phyloP scores from a whole-genome alignment of 2,888 invertebrate genomes.

The Aquatica leii region DNA sequence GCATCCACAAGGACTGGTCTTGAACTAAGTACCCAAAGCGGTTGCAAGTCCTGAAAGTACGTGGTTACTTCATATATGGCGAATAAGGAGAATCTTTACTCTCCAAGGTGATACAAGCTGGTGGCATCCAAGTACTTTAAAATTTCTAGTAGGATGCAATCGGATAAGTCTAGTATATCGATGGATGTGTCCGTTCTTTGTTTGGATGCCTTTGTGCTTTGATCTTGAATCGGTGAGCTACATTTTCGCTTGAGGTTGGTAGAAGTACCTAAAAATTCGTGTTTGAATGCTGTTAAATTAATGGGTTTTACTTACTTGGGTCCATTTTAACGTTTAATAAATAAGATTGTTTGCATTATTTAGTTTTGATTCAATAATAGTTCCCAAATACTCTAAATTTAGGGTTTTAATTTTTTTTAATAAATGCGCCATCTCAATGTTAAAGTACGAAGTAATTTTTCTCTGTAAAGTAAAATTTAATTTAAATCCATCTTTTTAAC shows the following conservation, averaged over 20 bases:
- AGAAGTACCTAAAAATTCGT: conserved; percentile 4
- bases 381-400: too few species aligned
- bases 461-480: too few species aligned
- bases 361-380: too few species aligned
- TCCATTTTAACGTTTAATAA: background rate
- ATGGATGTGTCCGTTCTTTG: background rate
- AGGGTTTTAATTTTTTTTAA: too few species aligned
- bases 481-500: too few species aligned
- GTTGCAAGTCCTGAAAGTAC: conserved; percentile 46
- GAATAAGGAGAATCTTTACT: conserved; percentile 40
- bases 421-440: too few species aligned
- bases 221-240: background rate
- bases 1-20: conserved; percentile 51
- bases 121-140: conserved; percentile 52
- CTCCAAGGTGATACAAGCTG: conserved; percentile 51
- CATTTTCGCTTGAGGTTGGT: conserved; percentile 15
- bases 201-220: conserved; percentile 4
- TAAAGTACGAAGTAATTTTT: too few species aligned
- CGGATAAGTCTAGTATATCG: conserved; percentile 45
- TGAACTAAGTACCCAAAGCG: conserved; percentile 48
- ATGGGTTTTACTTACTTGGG: background rate
- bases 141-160: conserved; percentile 51
- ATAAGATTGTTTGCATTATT: too few species aligned
- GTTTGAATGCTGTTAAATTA: background rate
- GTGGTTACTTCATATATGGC: background rate